Evolutionary conservation across 1,140 invertebrate genomes (phyloP).

Genomic region (Drosophila dunni): DNA sequence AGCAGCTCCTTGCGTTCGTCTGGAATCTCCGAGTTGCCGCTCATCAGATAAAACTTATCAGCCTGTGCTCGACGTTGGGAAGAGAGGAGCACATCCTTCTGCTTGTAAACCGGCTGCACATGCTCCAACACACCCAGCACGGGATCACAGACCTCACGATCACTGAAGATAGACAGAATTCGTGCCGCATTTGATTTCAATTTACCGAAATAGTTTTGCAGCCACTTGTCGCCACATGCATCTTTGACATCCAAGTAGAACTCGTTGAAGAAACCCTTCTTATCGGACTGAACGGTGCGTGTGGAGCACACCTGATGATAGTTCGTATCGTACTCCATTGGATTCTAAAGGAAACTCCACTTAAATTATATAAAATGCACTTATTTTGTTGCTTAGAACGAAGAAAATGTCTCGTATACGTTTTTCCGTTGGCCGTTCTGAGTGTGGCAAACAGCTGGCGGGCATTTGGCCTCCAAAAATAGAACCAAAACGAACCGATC

Average conservation of each 20-base stretch:
- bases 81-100: constrained; percentile 85
- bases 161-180: constrained; percentile 85
- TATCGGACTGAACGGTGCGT: constrained; percentile 87
- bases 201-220: constrained; percentile 86
- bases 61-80: constrained; percentile 84
- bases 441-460: constrained; percentile 69
- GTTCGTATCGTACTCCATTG: constrained; percentile 69
- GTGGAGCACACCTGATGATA: constrained; percentile 86
- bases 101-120: constrained; percentile 85
- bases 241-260: constrained; percentile 85
- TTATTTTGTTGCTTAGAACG: constrained; percentile 22
- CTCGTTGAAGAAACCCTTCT: constrained; percentile 87
- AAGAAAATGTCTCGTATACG: constrained; percentile 33
- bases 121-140: constrained; percentile 85
- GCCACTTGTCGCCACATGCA: constrained; percentile 85
- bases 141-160: constrained; percentile 85
- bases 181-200: constrained; percentile 85
- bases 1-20: constrained; percentile 77
- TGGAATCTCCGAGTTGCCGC: constrained; percentile 26
- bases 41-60: constrained; percentile 84
- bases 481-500: constrained; percentile 48
- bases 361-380: constrained; percentile 64
- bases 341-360: neutral
- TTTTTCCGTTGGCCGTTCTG: constrained; percentile 44
- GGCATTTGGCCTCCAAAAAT: constrained; percentile 67